A percentile compares a stretch with the other conserved stretches of the same genome.
Evolutionary conservation across 2,113 vertebrate species (phyloP).

Genomic region (Rallus limicola): DNA sequence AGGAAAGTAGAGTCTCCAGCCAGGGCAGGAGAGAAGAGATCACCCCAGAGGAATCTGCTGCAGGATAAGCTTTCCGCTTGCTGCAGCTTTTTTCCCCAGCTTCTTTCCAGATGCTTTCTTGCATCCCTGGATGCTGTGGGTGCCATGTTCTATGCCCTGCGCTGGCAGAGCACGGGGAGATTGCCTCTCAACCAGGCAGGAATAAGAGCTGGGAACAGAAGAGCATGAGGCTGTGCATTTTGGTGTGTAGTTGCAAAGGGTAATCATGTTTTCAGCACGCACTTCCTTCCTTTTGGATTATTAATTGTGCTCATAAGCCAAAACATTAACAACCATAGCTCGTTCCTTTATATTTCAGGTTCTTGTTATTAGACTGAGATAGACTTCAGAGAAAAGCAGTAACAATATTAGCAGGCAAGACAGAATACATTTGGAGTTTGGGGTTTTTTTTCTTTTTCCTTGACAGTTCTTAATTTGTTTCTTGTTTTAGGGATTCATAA

Average conservation of each 20-base stretch:
- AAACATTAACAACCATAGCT: not conserved
- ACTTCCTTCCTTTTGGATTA: constrained; percentile 6
- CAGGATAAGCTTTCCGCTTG: not conserved
- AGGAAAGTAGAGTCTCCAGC: not conserved
- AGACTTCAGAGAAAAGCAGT: constrained; percentile 10
- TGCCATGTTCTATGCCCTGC: not conserved
- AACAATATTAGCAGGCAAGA: constrained; percentile 52
- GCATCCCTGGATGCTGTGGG: not conserved
- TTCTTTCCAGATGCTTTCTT: not conserved
- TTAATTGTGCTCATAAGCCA: constrained; percentile 3
- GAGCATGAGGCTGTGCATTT: not conserved
- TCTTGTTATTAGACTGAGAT: constrained; percentile 4
- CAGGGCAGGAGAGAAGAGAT: not conserved
- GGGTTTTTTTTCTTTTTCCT: constrained; percentile 23
- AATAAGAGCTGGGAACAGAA: not conserved
- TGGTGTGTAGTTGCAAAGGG: not conserved
- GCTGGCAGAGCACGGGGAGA: not conserved
- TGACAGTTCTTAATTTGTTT: constrained; percentile 67
- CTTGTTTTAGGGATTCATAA: constrained; percentile 68
- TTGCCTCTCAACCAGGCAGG: not conserved
- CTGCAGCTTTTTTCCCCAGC: not conserved
- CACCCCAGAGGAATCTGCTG: not conserved
- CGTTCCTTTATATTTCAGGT: constrained; percentile 8
- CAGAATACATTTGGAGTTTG: constrained; percentile 27
- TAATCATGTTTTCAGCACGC: not conserved